Evolutionary conservation across 2,113 vertebrate genomes (phyloP).

Genomic region (Tursiops truncatus): DNA sequence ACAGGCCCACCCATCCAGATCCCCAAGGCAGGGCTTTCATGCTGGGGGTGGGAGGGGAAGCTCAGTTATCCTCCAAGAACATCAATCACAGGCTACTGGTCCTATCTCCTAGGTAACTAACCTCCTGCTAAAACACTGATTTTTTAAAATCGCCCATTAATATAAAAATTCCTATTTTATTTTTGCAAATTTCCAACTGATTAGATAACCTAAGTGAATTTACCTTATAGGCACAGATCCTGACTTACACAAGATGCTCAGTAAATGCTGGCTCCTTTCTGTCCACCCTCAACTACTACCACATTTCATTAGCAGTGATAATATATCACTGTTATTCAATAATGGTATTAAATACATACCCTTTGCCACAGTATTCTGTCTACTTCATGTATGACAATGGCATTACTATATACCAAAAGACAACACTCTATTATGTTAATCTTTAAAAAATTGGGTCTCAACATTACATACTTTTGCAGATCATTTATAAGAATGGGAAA

Average conservation of each 20-base stretch:
- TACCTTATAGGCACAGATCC: not conserved
- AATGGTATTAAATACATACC: not conserved
- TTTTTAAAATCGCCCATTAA: conserved; percentile 20
- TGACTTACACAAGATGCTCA: not conserved
- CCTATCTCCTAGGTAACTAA: not conserved
- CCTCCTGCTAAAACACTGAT: not conserved
- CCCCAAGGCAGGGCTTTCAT: not conserved
- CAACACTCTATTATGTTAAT: not conserved
- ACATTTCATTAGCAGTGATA: conserved; percentile 2
- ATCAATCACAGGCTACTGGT: not conserved
- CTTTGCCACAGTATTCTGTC: not conserved
- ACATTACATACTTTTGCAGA: conserved; percentile 38
- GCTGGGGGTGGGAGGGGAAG: not conserved
- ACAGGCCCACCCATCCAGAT: not conserved
- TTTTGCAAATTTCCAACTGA: not conserved
- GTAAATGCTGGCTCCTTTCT: not conserved
- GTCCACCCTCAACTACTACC: not conserved
- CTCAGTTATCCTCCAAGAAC: not conserved
- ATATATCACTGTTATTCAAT: not conserved
- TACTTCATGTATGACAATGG: conserved; percentile 13
- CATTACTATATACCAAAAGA: not conserved
- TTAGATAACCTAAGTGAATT: not conserved
- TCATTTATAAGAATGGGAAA: conserved; percentile 35
- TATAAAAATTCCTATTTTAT: conserved; percentile 18
- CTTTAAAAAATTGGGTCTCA: not conserved